Evolutionary conservation across 1,140 invertebrate species (phyloP).

Genomic region (Pachypsylla venusta): DNA sequence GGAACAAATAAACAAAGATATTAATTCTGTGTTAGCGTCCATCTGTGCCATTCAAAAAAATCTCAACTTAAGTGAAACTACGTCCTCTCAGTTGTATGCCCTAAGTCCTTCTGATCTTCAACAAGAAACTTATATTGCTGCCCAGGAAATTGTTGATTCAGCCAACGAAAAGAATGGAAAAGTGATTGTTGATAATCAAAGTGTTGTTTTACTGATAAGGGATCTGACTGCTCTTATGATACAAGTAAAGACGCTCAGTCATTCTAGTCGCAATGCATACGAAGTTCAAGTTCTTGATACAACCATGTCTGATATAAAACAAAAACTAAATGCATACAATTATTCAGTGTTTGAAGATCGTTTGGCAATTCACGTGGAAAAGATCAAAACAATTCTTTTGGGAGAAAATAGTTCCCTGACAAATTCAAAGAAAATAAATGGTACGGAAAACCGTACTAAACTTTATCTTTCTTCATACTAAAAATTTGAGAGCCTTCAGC

Average conservation of each 20-base stretch:
- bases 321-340: conserved; percentile 59
- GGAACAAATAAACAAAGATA: conserved; percentile 76
- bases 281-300: conserved; percentile 85
- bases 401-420: too few species aligned
- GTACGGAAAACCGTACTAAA: too few species aligned
- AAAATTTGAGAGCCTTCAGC: too few species aligned
- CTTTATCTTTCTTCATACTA: too few species aligned
- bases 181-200: conserved; percentile 38
- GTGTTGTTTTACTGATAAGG: conserved; percentile 61
- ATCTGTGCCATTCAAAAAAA: too few species aligned
- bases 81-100: conserved; percentile 31
- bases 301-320: conserved; percentile 75
- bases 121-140: conserved; percentile 73
- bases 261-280: conserved; percentile 78
- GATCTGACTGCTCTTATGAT: conserved; percentile 81
- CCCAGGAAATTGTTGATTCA: conserved; percentile 66
- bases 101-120: conserved; percentile 70
- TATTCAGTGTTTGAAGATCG: conserved; percentile 72
- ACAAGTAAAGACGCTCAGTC: conserved; percentile 81
- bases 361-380: conserved; percentile 44
- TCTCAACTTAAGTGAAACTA: too few species aligned
- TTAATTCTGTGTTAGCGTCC: too few species aligned
- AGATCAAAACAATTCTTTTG: conserved; percentile 26
- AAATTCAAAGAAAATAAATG: too few species aligned
- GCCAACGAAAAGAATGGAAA: conserved; percentile 37